Percentiles rank a stretch among this genome's conserved stretches.
phyloP scores from a whole-genome alignment of 2,888 invertebrate genomes.

The Eristalis intricaria region DNA sequence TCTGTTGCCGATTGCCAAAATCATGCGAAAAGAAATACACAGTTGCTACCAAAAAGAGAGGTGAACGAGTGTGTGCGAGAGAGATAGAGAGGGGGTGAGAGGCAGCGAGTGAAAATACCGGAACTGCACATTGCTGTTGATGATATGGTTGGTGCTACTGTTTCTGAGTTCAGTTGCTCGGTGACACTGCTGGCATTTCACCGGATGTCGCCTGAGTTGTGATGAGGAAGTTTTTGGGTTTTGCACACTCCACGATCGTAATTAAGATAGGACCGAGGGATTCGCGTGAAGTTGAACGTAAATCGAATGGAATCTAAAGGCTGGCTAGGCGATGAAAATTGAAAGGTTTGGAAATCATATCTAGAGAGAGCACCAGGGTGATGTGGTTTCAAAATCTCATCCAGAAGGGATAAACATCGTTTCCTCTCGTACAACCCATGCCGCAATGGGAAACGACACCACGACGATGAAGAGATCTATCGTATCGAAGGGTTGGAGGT shows the following conservation, averaged over 20 bases:
- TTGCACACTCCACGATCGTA: conserved; percentile 55
- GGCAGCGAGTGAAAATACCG: conserved; percentile 25
- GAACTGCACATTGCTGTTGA: conserved; percentile 41
- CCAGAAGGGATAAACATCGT: too few relatives aligned
- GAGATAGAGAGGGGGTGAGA: background rate
- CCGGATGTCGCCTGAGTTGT: conserved; percentile 63
- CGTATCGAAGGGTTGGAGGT: too few relatives aligned
- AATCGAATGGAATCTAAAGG: too few relatives aligned
- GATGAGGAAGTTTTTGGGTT: conserved; percentile 49
- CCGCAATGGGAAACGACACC: too few relatives aligned
- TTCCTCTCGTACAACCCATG: too few relatives aligned
- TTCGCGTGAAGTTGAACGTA: too few relatives aligned
- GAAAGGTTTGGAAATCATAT: too few relatives aligned
- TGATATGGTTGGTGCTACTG: conserved; percentile 12
- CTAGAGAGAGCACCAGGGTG: too few relatives aligned
- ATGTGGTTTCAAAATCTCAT: too few relatives aligned
- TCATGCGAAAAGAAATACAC: conserved; percentile 60
- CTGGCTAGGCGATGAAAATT: too few relatives aligned
- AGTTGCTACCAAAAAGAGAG: conserved; percentile 48
- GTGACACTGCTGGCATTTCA: conserved; percentile 62
- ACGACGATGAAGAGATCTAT: too few relatives aligned
- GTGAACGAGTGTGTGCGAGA: conserved; percentile 35
- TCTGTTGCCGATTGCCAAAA: conserved; percentile 63
- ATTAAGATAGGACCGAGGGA: conserved; percentile 54
- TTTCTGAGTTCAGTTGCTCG: background rate